Conservation (phyloP, 2,113 vertebrate species). For the human (Homo sapiens) region GRCh38 chr9:76463001-76463500, state of each 20-base stretch:
- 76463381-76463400: not conserved
- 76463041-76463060: not conserved
- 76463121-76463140: not conserved
- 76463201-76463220: not conserved
- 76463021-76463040: not conserved
- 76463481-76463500: not conserved
- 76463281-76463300: not conserved
- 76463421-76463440: not conserved
- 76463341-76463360: accelerated
- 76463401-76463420: not conserved
- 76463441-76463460: not conserved
- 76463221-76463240: not conserved
- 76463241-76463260: not conserved
- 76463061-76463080: not conserved
- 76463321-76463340: not conserved
- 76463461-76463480: not conserved
- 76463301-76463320: not conserved
- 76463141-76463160: not conserved
- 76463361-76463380: not conserved
- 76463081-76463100: not conserved
- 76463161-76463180: not conserved
- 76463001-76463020: not conserved
- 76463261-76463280: not conserved
- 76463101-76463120: not conserved
- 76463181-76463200: not conserved